Percentiles rank a stretch among this genome's conserved stretches.
These are phyloP conservation scores for Echinometra lucunter DNA, from an alignment of 53 echinoderm and acorn worm genomes.

Conservation along the genomic window DNA sequence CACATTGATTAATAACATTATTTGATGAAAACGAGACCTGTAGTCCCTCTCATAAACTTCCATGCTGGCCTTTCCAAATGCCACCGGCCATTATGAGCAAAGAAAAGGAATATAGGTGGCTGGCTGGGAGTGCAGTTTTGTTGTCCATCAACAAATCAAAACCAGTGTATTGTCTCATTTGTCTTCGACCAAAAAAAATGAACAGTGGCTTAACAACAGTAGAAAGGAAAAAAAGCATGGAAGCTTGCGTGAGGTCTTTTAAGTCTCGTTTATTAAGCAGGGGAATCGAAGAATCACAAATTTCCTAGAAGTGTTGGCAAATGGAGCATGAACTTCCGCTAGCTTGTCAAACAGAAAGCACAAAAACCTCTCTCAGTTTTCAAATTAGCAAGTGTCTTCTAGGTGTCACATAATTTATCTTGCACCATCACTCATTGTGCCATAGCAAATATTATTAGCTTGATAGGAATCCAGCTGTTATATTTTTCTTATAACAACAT, in stretches of 20 bases:
- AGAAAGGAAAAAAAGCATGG: neutral
- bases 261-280: neutral
- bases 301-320: neutral
- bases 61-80: constrained; percentile 47
- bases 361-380: neutral
- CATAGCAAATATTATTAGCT: neutral
- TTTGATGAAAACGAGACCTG: neutral
- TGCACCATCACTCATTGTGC: neutral
- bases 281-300: neutral
- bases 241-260: neutral
- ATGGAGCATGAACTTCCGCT: neutral
- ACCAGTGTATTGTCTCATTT: neutral
- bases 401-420: neutral
- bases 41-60: neutral
- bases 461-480: neutral
- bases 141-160: constrained; percentile 35
- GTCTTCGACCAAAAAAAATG: constrained; percentile 1
- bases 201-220: neutral
- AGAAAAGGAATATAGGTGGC: neutral
- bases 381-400: neutral
- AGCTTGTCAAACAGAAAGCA: neutral
- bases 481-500: neutral
- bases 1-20: constrained; percentile 37
- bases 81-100: neutral
- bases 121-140: neutral